A percentile compares a stretch with the other conserved stretches of the same genome.
Evolutionary conservation across 2,113 vertebrate genomes (phyloP).

Genomic region (Columba janthina): DNA sequence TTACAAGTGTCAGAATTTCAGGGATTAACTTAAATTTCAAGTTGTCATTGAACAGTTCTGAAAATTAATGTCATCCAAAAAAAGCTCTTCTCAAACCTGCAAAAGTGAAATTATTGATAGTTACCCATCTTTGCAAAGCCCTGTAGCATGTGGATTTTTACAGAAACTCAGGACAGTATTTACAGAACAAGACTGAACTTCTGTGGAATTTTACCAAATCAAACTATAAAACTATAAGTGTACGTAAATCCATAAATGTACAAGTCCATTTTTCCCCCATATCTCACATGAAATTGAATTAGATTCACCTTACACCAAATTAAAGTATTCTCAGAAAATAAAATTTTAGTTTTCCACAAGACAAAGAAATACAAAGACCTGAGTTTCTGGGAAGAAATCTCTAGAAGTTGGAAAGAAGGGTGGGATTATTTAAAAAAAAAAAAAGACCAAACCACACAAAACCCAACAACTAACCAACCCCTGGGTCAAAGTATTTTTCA

Average conservation of each 20-base stretch:
- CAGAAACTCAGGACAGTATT: not conserved
- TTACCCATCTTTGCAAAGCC: not conserved
- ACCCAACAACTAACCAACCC: not conserved
- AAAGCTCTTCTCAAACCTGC: not conserved
- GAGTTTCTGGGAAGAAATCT: not conserved
- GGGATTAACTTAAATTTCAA: not conserved
- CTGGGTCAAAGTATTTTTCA: not conserved
- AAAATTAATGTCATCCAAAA: not conserved
- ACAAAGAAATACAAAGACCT: not conserved
- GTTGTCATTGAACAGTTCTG: not conserved
- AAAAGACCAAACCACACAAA: not conserved
- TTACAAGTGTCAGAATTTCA: not conserved
- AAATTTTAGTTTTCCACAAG: not conserved
- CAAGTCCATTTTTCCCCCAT: not conserved
- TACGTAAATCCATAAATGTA: not conserved
- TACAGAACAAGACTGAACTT: not conserved
- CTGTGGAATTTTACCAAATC: not conserved
- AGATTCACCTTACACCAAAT: not conserved
- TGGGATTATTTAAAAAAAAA: not conserved
- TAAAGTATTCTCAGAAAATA: not conserved
- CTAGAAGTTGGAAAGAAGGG: not conserved
- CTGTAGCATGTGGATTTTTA: not conserved
- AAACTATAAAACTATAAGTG: fast-evolving
- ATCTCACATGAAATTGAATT: not conserved
- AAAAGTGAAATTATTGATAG: not conserved